Conservation (phyloP, 2,797 vertebrate species). For the Lutjanus campechanus region DNA sequence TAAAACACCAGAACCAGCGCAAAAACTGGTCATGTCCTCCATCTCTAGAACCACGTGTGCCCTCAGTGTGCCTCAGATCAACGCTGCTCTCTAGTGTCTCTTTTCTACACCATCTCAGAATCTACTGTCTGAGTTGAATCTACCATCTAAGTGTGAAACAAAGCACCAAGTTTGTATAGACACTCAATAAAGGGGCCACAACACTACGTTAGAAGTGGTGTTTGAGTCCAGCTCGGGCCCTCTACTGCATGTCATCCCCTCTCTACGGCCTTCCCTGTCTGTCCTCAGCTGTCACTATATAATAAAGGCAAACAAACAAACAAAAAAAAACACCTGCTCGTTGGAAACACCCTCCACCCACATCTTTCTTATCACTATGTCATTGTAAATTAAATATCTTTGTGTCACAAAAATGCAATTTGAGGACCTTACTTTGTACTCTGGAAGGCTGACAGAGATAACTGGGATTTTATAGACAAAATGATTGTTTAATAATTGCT, state of each 20-base stretch:
- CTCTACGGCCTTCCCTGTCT: too few relatives aligned
- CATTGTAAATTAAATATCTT: background rate
- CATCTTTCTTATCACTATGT: background rate
- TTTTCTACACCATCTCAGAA: conserved; percentile 11
- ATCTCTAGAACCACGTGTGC: conserved; percentile 29
- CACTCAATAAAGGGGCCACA: background rate
- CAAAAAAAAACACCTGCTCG: too few relatives aligned
- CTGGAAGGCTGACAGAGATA: too few relatives aligned
- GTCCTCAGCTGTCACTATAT: too few relatives aligned
- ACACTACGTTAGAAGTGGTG: too few relatives aligned
- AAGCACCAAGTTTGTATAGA: background rate
- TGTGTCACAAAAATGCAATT: background rate
- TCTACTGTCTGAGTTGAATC: background rate
- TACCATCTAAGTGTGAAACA: background rate
- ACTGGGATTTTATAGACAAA: background rate
- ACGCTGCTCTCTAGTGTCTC: conserved; percentile 11
- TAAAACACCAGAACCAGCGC: conserved; percentile 54
- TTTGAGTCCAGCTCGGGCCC: too few relatives aligned
- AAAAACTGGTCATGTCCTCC: conserved; percentile 30
- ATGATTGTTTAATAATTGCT: background rate
- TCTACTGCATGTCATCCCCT: too few relatives aligned
- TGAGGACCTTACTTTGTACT: background rate
- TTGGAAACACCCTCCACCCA: background rate
- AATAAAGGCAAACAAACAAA: too few relatives aligned
- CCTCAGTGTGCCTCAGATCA: conserved; percentile 25